Conservation (phyloP, 2,888 invertebrate genomes). For the Lamellibrachia satsuma region DNA sequence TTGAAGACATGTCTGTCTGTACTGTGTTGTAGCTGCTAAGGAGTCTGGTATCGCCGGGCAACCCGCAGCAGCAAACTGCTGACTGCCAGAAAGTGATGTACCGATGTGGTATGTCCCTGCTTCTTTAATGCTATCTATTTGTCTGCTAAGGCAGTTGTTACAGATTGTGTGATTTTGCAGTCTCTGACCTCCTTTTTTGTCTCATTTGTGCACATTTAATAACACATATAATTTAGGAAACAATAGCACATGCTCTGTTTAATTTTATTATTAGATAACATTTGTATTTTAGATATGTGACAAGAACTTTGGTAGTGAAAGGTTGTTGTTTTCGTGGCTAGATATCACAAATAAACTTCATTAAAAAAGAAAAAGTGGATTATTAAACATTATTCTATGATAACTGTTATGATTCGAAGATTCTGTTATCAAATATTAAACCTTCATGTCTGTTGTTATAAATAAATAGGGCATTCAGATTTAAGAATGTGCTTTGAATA, state of each 20-base stretch:
- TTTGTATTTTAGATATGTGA: neutral
- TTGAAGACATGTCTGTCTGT: neutral
- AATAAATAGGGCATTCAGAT: neutral
- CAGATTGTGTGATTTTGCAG: neutral
- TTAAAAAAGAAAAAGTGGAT: neutral
- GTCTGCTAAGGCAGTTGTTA: neutral
- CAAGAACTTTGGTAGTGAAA: neutral
- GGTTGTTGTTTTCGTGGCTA: neutral
- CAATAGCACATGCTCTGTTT: neutral
- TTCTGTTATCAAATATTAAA: too few species aligned
- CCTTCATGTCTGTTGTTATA: neutral
- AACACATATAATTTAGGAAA: too few species aligned
- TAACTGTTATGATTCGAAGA: neutral
- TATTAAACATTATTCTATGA: neutral
- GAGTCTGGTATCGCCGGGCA: slow-evolving; percentile 91
- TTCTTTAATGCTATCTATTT: neutral
- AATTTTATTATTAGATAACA: neutral
- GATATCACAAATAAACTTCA: neutral
- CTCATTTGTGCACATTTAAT: too few species aligned
- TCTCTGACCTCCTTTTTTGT: neutral
- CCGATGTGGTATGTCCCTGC: slow-evolving; percentile 74
- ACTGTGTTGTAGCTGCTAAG: slow-evolving; percentile 72
- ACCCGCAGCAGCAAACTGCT: slow-evolving; percentile 80
- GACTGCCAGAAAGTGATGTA: slow-evolving; percentile 90
- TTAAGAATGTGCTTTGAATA: neutral